Conservation (phyloP, 2,888 invertebrate genomes). For the Physocephala rufipes region DNA sequence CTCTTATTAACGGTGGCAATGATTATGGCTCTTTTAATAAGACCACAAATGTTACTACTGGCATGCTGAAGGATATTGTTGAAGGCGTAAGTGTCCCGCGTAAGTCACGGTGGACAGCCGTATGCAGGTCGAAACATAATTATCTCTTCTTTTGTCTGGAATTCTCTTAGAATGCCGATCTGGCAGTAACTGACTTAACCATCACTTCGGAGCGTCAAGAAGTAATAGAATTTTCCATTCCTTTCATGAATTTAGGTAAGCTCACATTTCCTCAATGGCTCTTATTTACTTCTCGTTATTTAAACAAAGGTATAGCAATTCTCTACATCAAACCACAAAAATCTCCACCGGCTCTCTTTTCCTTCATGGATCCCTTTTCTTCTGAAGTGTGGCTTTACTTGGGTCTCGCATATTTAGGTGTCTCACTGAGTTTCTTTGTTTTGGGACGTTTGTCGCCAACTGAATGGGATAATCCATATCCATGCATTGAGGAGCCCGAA, state of each 20-base stretch:
- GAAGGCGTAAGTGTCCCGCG: constrained; percentile 68
- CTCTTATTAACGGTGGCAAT: constrained; percentile 79
- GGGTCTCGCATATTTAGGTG: constrained; percentile 79
- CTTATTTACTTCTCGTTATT: not conserved
- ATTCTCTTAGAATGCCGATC: constrained; percentile 77
- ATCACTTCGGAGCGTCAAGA: constrained; percentile 87
- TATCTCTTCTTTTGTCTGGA: too few relatives aligned
- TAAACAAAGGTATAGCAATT: constrained; percentile 79
- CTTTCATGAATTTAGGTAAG: constrained; percentile 88
- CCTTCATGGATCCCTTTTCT: constrained; percentile 91
- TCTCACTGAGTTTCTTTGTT: constrained; percentile 78
- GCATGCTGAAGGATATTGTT: constrained; percentile 85
- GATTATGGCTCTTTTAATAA: constrained; percentile 77
- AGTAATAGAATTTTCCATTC: constrained; percentile 93
- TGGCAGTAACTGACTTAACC: constrained; percentile 91
- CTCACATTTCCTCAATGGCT: not conserved
- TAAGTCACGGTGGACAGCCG: too few relatives aligned
- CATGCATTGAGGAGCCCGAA: constrained; percentile 84
- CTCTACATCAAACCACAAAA: constrained; percentile 86
- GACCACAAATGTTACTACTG: constrained; percentile 78
- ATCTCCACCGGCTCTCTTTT: constrained; percentile 85
- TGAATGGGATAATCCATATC: constrained; percentile 89
- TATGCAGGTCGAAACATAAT: too few relatives aligned
- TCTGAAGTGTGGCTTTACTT: constrained; percentile 86
- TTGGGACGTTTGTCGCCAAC: constrained; percentile 83